These are phyloP conservation scores for Bucorvus abyssinicus DNA, from an alignment of 2,797 vertebrate genomes.

Conservation along the genomic window DNA sequence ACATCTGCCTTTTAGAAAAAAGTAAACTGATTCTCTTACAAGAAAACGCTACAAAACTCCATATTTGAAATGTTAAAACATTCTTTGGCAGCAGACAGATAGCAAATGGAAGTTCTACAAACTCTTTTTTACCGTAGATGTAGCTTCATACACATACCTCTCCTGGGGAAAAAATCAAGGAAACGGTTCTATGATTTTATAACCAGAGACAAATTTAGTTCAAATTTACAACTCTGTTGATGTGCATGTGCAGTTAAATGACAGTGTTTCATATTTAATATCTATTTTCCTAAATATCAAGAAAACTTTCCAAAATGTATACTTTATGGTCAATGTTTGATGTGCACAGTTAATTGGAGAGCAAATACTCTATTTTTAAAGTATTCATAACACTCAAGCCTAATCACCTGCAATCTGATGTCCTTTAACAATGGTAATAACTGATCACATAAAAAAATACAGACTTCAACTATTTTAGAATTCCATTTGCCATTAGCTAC, in stretches of 20 bases:
- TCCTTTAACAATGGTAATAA: not conserved
- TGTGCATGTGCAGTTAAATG: not conserved
- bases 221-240: not conserved
- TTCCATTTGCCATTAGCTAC: not conserved
- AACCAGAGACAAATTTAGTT: not conserved
- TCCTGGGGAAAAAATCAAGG: not conserved
- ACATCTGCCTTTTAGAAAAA: not conserved
- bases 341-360: not conserved
- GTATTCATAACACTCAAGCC: not conserved
- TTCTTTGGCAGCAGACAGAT: not conserved
- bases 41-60: not conserved
- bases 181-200: not conserved
- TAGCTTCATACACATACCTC: not conserved
- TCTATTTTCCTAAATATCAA: not conserved
- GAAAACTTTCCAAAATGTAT: not conserved
- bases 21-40: not conserved
- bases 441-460: not conserved
- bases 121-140: not conserved
- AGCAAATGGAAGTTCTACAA: not conserved
- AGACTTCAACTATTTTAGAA: not conserved
- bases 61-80: not conserved
- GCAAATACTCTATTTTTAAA: not conserved
- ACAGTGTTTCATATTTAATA: not conserved
- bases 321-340: not conserved
- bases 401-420: not conserved